These are phyloP conservation scores for Cynocephalus volans DNA, from an alignment of 2,113 vertebrate species.

Conservation along the genomic window DNA sequence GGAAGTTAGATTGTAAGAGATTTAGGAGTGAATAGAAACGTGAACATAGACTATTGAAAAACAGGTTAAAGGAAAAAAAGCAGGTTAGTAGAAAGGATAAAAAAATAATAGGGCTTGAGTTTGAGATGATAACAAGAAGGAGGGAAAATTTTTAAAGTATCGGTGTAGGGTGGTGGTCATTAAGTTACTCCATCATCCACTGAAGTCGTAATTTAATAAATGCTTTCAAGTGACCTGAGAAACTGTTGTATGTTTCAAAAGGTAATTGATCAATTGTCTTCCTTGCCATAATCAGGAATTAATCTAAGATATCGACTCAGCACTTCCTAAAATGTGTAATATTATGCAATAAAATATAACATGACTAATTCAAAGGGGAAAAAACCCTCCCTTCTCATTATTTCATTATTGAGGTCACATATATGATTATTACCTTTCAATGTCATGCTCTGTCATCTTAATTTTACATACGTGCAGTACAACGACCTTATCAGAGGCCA, in stretches of 20 bases:
- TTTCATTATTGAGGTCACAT: neutral
- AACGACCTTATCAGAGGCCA: neutral
- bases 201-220: constrained; percentile 12
- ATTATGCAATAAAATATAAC: constrained; percentile 21
- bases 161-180: neutral
- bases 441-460: neutral
- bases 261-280: constrained; percentile 17
- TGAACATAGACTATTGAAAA: neutral
- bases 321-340: neutral
- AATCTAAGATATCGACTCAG: neutral
- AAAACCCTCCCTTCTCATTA: neutral
- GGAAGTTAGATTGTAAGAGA: neutral
- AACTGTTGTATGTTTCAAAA: neutral
- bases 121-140: neutral
- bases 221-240: neutral
- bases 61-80: neutral
- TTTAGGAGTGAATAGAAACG: neutral
- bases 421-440: neutral
- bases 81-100: neutral
- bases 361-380: neutral
- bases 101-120: neutral
- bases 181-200: neutral
- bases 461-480: neutral
- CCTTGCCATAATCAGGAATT: constrained; percentile 8
- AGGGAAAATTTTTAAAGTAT: neutral